A percentile compares a stretch with the other conserved stretches of the same genome.
Evolutionary conservation across 2,113 vertebrate species (phyloP).

Genomic region (Dolichallabes microphthalmus): DNA sequence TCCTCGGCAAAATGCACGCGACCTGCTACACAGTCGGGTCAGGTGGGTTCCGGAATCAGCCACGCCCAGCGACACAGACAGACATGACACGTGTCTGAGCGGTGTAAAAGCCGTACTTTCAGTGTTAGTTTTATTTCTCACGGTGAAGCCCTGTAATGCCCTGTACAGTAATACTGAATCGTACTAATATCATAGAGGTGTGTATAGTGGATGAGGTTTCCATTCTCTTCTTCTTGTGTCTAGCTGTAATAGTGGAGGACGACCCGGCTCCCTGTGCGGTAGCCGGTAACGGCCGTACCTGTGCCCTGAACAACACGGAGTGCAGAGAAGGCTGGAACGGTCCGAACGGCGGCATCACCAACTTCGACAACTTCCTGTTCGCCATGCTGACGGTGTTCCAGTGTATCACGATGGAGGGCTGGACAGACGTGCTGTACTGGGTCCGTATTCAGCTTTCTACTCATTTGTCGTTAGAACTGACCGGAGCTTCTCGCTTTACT

Average conservation of each 20-base stretch:
- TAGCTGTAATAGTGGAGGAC: slow-evolving; percentile 86
- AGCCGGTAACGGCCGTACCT: slow-evolving; percentile 94
- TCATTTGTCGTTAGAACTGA: background rate
- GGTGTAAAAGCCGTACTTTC: background rate
- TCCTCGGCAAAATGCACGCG: slow-evolving; percentile 99
- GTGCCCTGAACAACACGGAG: slow-evolving; percentile 85
- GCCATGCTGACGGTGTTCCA: slow-evolving; percentile 99
- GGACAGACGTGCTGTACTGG: slow-evolving; percentile 99
- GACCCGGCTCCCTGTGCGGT: slow-evolving; percentile 95
- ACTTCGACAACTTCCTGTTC: slow-evolving; percentile 98
- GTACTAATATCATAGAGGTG: background rate
- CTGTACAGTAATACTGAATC: background rate
- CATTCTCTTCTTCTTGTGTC: background rate
- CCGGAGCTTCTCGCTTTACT: background rate
- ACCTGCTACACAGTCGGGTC: slow-evolving; percentile 86
- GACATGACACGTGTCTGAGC: too few relatives aligned
- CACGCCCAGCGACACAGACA: background rate
- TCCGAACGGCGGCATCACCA: slow-evolving; percentile 96
- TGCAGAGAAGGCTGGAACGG: slow-evolving; percentile 95
- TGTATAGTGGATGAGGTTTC: background rate
- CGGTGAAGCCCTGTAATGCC: too few relatives aligned
- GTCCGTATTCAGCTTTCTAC: slow-evolving; percentile 67
- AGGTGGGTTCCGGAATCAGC: slow-evolving; percentile 70
- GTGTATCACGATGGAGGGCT: slow-evolving; percentile 99
- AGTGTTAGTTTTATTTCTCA: background rate